phyloP scores from a whole-genome alignment of 2,888 invertebrate genomes.

The Scrobipalpa atriplicella region DNA sequence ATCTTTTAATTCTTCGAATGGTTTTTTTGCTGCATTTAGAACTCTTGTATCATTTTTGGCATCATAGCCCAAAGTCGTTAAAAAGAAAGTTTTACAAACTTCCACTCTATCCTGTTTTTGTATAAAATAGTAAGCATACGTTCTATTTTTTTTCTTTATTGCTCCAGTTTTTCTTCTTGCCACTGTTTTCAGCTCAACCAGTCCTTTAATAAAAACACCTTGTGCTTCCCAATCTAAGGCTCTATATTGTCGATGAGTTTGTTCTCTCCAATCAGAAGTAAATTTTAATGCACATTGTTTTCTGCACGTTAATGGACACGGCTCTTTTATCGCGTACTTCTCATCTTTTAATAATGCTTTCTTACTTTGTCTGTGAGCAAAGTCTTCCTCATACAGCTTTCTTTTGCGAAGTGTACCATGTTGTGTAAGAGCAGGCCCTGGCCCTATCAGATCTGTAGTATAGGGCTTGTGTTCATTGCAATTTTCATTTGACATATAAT shows the following conservation, averaged over 20 bases:
- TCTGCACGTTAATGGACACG: background rate
- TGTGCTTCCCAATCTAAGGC: background rate
- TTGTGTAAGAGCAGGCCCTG: background rate
- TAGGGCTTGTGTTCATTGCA: background rate
- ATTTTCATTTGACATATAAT: slow-evolving; percentile 1
- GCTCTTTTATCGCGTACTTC: background rate
- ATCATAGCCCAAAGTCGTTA: slow-evolving; percentile 33
- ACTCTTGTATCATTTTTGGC: slow-evolving; percentile 30
- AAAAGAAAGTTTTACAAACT: slow-evolving; percentile 32
- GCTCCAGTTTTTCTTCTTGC: background rate
- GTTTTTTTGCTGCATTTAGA: slow-evolving; percentile 22
- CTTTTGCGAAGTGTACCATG: background rate
- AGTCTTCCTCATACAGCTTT: background rate
- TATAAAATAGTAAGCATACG: background rate
- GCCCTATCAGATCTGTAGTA: background rate
- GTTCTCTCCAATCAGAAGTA: background rate
- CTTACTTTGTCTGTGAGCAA: background rate
- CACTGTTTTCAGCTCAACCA: background rate
- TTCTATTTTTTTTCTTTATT: background rate
- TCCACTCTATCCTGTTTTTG: slow-evolving; percentile 6
- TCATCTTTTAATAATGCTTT: background rate
- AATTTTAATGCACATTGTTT: background rate
- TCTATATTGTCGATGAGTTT: background rate
- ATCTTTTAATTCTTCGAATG: slow-evolving; percentile 18
- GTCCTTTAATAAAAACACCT: slow-evolving; percentile 7